Conservation (phyloP, 2,797 vertebrate genomes). For the Alcedo atthis region DNA sequence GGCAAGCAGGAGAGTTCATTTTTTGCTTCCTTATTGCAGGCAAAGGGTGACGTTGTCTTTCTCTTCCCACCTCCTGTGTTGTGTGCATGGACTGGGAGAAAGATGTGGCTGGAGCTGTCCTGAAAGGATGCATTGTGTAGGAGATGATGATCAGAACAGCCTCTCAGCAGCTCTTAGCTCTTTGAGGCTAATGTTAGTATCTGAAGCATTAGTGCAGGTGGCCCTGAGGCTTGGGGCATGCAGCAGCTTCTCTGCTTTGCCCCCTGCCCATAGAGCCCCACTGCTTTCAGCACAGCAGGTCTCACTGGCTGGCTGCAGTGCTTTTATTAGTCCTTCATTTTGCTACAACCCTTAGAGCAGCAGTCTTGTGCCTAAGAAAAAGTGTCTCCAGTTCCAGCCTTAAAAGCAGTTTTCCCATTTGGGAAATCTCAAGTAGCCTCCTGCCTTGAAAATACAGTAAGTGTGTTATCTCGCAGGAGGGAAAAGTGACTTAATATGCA, state of each 20-base stretch:
- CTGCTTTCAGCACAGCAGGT: background rate
- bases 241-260: background rate
- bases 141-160: background rate
- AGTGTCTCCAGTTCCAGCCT: background rate
- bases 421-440: background rate
- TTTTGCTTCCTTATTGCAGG: background rate
- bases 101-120: background rate
- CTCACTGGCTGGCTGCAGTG: background rate
- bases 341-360: background rate
- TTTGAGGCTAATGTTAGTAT: background rate
- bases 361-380: background rate
- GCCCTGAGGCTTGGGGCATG: background rate
- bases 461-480: background rate
- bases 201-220: background rate
- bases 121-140: background rate
- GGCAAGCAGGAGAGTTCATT: rapidly evolving
- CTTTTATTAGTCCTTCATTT: background rate
- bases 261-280: rapidly evolving
- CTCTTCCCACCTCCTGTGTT: background rate
- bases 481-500: background rate
- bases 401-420: background rate
- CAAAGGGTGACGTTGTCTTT: background rate
- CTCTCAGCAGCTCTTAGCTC: background rate
- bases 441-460: background rate
- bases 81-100: background rate